Evolutionary conservation across 1,140 invertebrate genomes (phyloP).

Genomic region (Zaprionus taronus): DNA sequence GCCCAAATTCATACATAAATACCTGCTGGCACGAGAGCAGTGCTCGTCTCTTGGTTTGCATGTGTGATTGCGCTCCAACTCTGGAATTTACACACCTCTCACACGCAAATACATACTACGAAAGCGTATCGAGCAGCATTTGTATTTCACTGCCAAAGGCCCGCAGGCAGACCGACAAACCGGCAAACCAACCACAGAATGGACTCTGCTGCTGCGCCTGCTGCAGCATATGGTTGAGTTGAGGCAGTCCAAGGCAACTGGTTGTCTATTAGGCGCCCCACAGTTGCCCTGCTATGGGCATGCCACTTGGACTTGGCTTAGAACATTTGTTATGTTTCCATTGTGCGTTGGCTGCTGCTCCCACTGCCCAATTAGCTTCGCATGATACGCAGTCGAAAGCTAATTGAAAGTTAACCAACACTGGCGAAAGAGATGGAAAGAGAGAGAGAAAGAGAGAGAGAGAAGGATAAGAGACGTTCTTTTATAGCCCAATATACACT

Average conservation of each 20-base stretch:
- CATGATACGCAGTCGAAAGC: slow-evolving; percentile 32
- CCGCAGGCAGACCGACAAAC: slow-evolving; percentile 38
- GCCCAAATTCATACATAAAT: slow-evolving; percentile 10
- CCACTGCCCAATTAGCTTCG: slow-evolving; percentile 7
- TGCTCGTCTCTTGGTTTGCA: not conserved
- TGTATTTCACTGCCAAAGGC: slow-evolving; percentile 13
- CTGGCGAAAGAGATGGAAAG: not conserved
- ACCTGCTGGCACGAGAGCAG: slow-evolving; percentile 19
- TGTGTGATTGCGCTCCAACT: not conserved
- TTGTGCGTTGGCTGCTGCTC: slow-evolving; percentile 1
- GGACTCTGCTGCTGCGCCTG: slow-evolving; percentile 25
- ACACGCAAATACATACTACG: slow-evolving; percentile 39
- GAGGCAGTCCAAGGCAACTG: not conserved
- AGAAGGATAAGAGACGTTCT: not conserved
- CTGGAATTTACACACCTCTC: slow-evolving; percentile 67
- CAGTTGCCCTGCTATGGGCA: not conserved
- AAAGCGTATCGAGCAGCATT: slow-evolving; percentile 23
- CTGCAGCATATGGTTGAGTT: slow-evolving; percentile 54
- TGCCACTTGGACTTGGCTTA: slow-evolving; percentile 10
- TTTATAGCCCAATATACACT: not conserved
- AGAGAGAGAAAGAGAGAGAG: not conserved
- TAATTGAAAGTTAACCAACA: slow-evolving; percentile 45
- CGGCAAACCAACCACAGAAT: slow-evolving; percentile 57
- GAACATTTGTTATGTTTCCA: slow-evolving; percentile 6
- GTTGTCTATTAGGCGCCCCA: not conserved